Conservation (phyloP, 1,140 invertebrate genomes). For the Archivesica marissinica region DNA sequence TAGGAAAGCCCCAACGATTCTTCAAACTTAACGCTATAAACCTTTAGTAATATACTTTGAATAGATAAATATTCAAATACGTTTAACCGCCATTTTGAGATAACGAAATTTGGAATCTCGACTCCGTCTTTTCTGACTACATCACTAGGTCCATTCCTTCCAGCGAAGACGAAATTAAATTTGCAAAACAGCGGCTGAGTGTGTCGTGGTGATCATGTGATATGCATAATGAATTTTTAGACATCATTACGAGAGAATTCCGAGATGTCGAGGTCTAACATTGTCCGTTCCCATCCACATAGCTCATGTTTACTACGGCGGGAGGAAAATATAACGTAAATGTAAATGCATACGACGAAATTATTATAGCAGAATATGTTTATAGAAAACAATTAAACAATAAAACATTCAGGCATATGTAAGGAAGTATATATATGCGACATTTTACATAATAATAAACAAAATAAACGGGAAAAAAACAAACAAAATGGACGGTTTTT, state of each 20-base stretch:
- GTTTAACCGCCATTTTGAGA: conserved; percentile 64
- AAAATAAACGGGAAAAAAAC: too few relatives aligned
- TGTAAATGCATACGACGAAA: too few relatives aligned
- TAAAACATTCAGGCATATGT: too few relatives aligned
- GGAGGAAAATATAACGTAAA: too few relatives aligned
- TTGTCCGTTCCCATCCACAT: conserved; percentile 79
- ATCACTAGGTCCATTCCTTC: conserved; percentile 33
- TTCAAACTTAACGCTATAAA: conserved; percentile 63
- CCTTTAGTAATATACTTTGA: conserved; percentile 56
- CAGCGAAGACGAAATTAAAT: conserved; percentile 57
- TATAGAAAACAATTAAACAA: too few relatives aligned
- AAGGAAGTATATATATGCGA: too few relatives aligned
- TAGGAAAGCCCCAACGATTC: conserved; percentile 57
- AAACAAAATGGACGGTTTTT: too few relatives aligned
- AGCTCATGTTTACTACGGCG: too few relatives aligned
- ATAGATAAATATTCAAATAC: conserved; percentile 66
- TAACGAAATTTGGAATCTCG: conserved; percentile 61
- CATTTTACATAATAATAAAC: too few relatives aligned
- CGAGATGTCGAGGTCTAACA: conserved; percentile 64
- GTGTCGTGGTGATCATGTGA: conserved; percentile 59
- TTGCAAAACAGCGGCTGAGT: conserved; percentile 55
- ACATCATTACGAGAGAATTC: conserved; percentile 67
- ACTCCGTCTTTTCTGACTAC: conserved; percentile 37
- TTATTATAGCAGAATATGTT: too few relatives aligned
- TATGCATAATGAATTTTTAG: conserved; percentile 67